These are phyloP conservation scores for Drosophila funebris DNA, from an alignment of 1,140 invertebrate genomes.

Conservation along the genomic window DNA sequence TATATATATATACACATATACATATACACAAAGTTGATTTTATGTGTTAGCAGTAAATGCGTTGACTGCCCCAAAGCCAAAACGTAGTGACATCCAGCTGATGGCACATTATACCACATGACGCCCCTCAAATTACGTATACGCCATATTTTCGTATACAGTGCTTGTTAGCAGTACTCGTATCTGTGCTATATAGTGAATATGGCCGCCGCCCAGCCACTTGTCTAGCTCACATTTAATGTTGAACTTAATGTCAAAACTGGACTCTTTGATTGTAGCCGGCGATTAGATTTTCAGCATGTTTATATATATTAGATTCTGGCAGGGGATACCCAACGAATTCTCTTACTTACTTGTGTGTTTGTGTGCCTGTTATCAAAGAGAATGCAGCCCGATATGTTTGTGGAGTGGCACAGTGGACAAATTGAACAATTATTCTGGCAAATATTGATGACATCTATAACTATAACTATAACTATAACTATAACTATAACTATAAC, in stretches of 20 bases:
- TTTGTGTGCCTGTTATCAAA: conserved; percentile 29
- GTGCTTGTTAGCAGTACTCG: background rate
- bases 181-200: conserved; percentile 17
- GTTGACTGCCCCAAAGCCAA: conserved; percentile 43
- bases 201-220: conserved; percentile 50
- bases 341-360: background rate
- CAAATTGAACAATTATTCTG: background rate
- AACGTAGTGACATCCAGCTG: conserved; percentile 49
- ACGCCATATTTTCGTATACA: conserved; percentile 32
- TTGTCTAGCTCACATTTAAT: conserved; percentile 55
- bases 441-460: background rate
- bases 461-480: background rate
- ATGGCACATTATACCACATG: conserved; percentile 75
- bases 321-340: conserved; percentile 7
- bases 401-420: background rate
- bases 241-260: conserved; percentile 61
- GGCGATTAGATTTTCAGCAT: conserved; percentile 64
- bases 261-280: conserved; percentile 71
- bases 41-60: conserved; percentile 68
- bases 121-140: conserved; percentile 78
- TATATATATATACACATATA: background rate
- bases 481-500: background rate
- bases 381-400: conserved; percentile 41
- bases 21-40: conserved; percentile 59
- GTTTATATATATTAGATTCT: conserved; percentile 37